phyloP scores from a whole-genome alignment of 1,140 invertebrate genomes.

The Amphibalanus amphitrite region DNA sequence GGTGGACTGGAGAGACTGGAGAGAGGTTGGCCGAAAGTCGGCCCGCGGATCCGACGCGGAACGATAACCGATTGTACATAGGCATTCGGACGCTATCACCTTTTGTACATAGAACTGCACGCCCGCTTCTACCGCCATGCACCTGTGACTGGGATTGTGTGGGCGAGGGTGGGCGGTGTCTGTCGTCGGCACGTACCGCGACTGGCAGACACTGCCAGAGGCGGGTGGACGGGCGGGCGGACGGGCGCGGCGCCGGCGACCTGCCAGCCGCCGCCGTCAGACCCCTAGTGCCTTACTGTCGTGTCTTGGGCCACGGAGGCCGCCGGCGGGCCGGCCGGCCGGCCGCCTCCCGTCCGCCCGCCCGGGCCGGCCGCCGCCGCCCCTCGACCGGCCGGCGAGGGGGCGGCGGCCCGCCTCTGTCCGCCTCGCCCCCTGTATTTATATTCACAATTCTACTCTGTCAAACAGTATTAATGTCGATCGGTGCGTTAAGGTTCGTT shows the following conservation, averaged over 20 bases:
- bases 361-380: too few species aligned
- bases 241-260: too few species aligned
- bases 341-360: too few species aligned
- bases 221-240: too few species aligned
- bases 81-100: background rate
- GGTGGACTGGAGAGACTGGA: background rate
- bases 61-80: background rate
- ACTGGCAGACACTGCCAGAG: too few species aligned
- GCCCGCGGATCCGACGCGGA: background rate
- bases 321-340: too few species aligned
- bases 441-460: background rate
- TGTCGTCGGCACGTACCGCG: background rate
- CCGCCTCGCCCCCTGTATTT: background rate
- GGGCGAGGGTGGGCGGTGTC: background rate
- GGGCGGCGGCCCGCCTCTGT: too few species aligned
- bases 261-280: background rate
- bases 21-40: too few species aligned
- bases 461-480: conserved; percentile 2
- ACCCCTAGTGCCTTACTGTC: background rate
- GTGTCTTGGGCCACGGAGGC: background rate
- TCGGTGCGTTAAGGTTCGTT: background rate
- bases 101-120: background rate
- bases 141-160: background rate
- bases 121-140: background rate
- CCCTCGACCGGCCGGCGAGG: too few species aligned